A percentile compares a stretch with the other conserved stretches of the same genome.
Evolutionary conservation across 2,888 invertebrate genomes (phyloP).

Genomic region (Rambutsinella grinnellia): DNA sequence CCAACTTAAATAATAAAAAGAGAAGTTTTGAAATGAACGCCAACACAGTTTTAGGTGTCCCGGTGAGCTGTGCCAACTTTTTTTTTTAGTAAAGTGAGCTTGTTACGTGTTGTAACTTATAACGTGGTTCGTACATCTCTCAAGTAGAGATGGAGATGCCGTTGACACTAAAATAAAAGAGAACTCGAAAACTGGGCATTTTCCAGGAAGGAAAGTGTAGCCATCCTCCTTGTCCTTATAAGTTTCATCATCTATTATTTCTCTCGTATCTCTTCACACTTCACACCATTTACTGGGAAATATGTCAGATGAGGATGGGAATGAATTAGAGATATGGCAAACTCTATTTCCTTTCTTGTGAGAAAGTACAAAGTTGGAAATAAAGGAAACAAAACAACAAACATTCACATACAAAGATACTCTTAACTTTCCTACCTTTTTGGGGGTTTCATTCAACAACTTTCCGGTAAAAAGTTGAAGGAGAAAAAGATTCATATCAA

Average conservation of each 20-base stretch:
- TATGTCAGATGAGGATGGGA: not conserved
- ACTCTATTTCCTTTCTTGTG: too few species aligned
- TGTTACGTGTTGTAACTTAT: not conserved
- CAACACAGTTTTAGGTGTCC: not conserved
- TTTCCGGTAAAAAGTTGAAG: slow-evolving; percentile 8
- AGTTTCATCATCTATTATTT: not conserved
- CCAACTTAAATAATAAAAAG: too few species aligned
- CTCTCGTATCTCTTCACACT: not conserved
- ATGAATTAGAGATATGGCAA: too few species aligned
- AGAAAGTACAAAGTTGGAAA: too few species aligned
- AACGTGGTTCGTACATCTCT: not conserved
- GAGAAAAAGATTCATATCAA: slow-evolving; percentile 5
- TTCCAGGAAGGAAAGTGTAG: not conserved
- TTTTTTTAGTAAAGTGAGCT: not conserved
- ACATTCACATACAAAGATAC: not conserved
- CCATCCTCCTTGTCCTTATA: not conserved
- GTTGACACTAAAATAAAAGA: slow-evolving; percentile 15
- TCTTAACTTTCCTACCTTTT: not conserved
- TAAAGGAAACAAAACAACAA: too few species aligned
- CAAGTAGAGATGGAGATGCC: slow-evolving; percentile 6
- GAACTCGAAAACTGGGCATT: slow-evolving; percentile 11
- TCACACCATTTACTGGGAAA: slow-evolving; percentile 2
- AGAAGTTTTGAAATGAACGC: not conserved
- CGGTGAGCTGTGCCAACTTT: slow-evolving; percentile 3
- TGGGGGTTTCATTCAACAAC: slow-evolving; percentile 22